A percentile compares a stretch with the other conserved stretches of the same genome.
phyloP scores from a whole-genome alignment of 2,113 vertebrate species.

The Emydocephalus ijimae region DNA sequence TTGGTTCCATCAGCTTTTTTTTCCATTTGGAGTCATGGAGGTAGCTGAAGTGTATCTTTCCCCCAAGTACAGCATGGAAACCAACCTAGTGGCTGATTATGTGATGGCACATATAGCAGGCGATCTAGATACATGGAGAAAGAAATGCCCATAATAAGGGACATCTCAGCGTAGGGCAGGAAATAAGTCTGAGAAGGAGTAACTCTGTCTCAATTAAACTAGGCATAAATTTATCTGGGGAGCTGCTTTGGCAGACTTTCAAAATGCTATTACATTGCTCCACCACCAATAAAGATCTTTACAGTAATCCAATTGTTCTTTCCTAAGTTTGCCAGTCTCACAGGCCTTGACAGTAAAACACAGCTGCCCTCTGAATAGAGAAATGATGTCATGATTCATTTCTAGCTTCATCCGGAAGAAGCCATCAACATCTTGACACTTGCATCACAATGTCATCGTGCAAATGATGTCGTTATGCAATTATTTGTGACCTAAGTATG shows the following conservation, averaged over 20 bases:
- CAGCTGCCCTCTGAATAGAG: neutral
- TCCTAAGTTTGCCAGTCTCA: neutral
- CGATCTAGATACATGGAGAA: neutral
- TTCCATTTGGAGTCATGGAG: neutral
- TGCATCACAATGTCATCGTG: neutral
- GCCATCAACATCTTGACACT: neutral
- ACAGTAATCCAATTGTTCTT: neutral
- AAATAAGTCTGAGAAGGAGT: neutral
- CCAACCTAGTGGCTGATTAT: neutral
- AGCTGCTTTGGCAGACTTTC: neutral
- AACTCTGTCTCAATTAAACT: neutral
- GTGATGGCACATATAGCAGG: neutral
- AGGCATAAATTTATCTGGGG: neutral
- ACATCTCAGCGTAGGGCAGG: neutral
- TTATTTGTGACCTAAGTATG: neutral
- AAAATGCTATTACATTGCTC: neutral
- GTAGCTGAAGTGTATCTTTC: neutral
- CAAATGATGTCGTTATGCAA: neutral
- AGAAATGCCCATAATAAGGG: neutral
- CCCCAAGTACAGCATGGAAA: neutral
- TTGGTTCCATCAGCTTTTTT: neutral
- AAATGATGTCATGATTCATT: neutral
- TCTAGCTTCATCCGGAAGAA: neutral
- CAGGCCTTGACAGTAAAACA: neutral
- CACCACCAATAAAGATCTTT: neutral